Evolutionary conservation across 64 coral and sea anemone genomes (phyloP).

Genomic region (Catalaphyllia jardinei): DNA sequence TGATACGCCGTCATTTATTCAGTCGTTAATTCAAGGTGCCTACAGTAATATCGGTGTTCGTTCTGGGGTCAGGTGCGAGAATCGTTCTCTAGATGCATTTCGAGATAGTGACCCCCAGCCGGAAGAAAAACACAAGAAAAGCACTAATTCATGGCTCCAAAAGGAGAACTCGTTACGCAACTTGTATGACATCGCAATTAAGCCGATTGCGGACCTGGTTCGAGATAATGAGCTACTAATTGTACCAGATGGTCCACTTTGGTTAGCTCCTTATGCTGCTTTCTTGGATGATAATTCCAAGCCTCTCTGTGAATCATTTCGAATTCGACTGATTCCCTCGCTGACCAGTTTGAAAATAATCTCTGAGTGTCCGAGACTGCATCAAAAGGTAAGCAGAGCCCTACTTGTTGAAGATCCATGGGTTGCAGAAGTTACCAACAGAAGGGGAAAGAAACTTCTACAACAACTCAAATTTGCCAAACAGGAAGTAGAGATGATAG

Average conservation of each 20-base stretch:
- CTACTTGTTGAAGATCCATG: not conserved
- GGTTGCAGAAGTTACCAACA: not conserved
- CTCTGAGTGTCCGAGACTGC: not conserved
- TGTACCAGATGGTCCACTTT: not conserved
- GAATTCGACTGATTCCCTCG: conserved; percentile 2
- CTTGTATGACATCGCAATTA: not conserved
- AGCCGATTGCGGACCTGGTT: not conserved
- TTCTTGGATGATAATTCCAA: not conserved
- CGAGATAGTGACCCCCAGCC: not conserved
- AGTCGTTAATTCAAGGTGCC: not conserved
- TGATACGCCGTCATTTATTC: not conserved
- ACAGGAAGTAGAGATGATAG: not conserved
- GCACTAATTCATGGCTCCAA: not conserved
- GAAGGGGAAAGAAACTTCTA: not conserved
- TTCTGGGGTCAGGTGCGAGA: not conserved
- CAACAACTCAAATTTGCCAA: not conserved
- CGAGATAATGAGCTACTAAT: not conserved
- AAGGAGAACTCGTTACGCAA: not conserved
- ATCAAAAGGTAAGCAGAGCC: not conserved
- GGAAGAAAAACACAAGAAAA: not conserved
- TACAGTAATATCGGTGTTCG: not conserved
- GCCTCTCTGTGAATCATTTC: not conserved
- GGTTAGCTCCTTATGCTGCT: conserved; percentile 3
- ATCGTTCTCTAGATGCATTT: not conserved
- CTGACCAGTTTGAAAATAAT: not conserved